Percentiles rank a stretch among this genome's conserved stretches.
These are phyloP conservation scores for Globia sparganii DNA, from an alignment of 2,888 invertebrate species.

Conservation along the genomic window DNA sequence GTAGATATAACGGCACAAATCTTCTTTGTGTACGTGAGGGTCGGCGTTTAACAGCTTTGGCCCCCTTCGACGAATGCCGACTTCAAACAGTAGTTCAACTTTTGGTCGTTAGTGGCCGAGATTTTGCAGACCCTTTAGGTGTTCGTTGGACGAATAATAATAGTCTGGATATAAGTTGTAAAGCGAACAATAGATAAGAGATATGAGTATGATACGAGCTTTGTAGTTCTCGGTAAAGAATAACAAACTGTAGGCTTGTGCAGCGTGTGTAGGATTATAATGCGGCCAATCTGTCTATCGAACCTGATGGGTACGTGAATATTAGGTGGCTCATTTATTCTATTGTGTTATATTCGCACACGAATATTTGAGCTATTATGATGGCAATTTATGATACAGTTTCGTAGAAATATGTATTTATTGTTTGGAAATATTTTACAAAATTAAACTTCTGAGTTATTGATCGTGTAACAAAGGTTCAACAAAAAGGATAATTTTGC, in stretches of 20 bases:
- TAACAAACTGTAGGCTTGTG: conserved; percentile 23
- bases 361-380: conserved; percentile 30
- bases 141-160: conserved; percentile 56
- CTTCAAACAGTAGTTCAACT: conserved; percentile 62
- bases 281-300: conserved; percentile 39
- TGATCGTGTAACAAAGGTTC: conserved; percentile 21
- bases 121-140: conserved; percentile 57
- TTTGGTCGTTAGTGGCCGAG: conserved; percentile 56
- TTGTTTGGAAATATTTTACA: conserved; percentile 11
- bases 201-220: conserved; percentile 15
- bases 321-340: conserved; percentile 39
- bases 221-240: conserved; percentile 13
- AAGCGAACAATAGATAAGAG: conserved; percentile 24
- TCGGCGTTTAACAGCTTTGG: conserved; percentile 61
- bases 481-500: conserved; percentile 47
- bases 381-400: conserved; percentile 25
- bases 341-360: conserved; percentile 32
- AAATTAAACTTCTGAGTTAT: conserved; percentile 50
- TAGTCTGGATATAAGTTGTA: conserved; percentile 41
- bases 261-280: conserved; percentile 20
- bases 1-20: conserved; percentile 66
- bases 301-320: conserved; percentile 24
- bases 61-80: conserved; percentile 49
- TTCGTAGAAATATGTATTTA: conserved; percentile 14
- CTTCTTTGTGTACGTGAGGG: conserved; percentile 70